Base-by-base conservation (phyloP, 2,888 invertebrate species). In the Drosophila phalerata region DNA sequence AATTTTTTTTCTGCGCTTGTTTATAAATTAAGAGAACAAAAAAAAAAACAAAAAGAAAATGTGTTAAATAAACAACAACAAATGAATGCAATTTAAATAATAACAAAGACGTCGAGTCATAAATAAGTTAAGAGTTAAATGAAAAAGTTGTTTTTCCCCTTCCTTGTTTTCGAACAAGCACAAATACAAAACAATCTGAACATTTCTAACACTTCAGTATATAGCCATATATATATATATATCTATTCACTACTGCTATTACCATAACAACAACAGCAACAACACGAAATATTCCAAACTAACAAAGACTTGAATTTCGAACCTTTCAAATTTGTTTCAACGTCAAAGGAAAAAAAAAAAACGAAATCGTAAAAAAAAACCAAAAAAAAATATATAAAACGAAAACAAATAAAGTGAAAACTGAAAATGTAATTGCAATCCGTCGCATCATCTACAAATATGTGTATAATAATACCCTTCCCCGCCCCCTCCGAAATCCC, bases 251-350 rank as follows among this genome's bases (percentile, higher is more conserved):
- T 30, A 30, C 25, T 48, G 48, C n/a, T 57, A 28, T 48, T 58
- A 48, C 38, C n/a, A 45, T 9, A 11, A 38, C 11, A 15, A 48
- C n/a, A 17, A 25, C 9, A 8, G 15, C 30, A 37, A 42, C 30
- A 55, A 55, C 28, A 58, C 47, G 22, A 49, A 58, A 40, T 40
- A 40, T 28, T 48, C 37, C 11, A 48, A 48, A 57, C 38, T 38
- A 57, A 57, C 57, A 57, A 57, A 28, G 49, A 58, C 58, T 49
- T 58, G 48, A 58, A 60, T 49, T 60, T 60, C 37, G 52, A 71
- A 72, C 72, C 47, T 77, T 79, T 69, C 58, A 66, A 71, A 69
- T 61, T 73, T 73, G 69, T 73, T 68, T 68, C 47, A 69, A 71
- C 69, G 22, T 28, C 22, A 22, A 32, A 81, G 63, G n/a, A n/a